A percentile compares a stretch with the other conserved stretches of the same genome.
Evolutionary conservation across 2,888 invertebrate genomes (phyloP).

Genomic region (Ormyrus pomaceus): DNA sequence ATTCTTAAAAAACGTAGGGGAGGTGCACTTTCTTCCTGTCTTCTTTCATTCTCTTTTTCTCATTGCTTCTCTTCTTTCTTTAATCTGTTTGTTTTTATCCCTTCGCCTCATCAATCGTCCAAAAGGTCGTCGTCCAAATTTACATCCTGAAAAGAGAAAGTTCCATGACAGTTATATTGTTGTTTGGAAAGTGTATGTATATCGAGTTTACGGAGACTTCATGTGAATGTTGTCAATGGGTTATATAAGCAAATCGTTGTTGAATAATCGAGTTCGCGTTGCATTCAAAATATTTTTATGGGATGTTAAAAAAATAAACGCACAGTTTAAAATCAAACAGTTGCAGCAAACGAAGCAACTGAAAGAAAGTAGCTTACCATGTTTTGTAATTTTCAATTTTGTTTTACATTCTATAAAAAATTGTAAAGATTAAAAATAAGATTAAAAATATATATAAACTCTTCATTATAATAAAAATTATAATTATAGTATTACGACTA

Average conservation of each 20-base stretch:
- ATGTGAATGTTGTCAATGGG: not conserved
- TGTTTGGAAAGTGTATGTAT: conserved; percentile 12
- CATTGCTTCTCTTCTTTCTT: not conserved
- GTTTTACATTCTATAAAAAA: too few relatives aligned
- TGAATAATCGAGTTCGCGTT: conserved; percentile 14
- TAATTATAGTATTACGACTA: too few relatives aligned
- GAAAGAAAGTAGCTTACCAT: too few relatives aligned
- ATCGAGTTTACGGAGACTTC: conserved; percentile 10
- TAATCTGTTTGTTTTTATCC: conserved; percentile 22
- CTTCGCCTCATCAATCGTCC: conserved; percentile 76
- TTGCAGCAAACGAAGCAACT: too few relatives aligned
- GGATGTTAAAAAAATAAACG: conserved; percentile 22
- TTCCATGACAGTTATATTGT: not conserved
- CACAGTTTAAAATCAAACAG: not conserved
- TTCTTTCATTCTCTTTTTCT: conserved; percentile 27
- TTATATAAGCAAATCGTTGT: conserved; percentile 10
- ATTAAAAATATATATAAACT: too few relatives aligned
- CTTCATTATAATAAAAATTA: too few relatives aligned
- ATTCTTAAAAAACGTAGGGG: conserved; percentile 27
- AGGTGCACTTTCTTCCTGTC: conserved; percentile 37
- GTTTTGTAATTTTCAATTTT: too few relatives aligned
- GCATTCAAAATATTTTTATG: conserved; percentile 37
- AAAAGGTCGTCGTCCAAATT: conserved; percentile 85
- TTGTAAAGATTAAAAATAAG: too few relatives aligned
- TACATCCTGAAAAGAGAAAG: conserved; percentile 79